Evolutionary conservation across 2,113 vertebrate species (phyloP).

Genomic region (Platichthys stellatus): DNA sequence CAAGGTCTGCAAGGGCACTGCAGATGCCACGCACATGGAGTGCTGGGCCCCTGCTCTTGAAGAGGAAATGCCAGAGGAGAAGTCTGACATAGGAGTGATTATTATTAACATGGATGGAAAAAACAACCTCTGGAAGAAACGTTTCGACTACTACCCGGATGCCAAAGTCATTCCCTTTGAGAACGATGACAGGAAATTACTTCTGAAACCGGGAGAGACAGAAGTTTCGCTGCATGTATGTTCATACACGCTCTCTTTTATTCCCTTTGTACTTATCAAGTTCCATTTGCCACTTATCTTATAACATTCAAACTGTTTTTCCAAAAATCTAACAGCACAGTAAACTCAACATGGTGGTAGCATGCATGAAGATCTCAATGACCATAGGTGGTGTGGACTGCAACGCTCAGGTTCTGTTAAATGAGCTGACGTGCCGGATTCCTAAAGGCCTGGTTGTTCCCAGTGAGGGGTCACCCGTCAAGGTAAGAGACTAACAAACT

Average conservation of each 20-base stretch:
- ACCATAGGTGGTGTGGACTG: conserved; percentile 85
- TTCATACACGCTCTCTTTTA: not conserved
- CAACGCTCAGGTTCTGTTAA: conserved; percentile 82
- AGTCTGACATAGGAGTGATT: conserved; percentile 78
- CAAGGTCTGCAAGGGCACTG: conserved; percentile 78
- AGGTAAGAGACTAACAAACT: conserved; percentile 74
- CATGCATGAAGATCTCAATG: conserved; percentile 89
- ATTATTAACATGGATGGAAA: conserved; percentile 84
- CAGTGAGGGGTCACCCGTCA: conserved; percentile 73
- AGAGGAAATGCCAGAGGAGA: conserved; percentile 62
- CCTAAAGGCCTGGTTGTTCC: conserved; percentile 81
- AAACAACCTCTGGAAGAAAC: conserved; percentile 50
- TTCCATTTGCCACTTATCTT: not conserved
- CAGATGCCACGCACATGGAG: conserved; percentile 72
- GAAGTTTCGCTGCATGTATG: conserved; percentile 89
- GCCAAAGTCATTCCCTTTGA: conserved; percentile 78
- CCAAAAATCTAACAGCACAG: conserved; percentile 80
- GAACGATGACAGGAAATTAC: conserved; percentile 66
- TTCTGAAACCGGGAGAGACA: conserved; percentile 82
- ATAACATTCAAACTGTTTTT: not conserved
- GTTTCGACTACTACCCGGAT: conserved; percentile 81
- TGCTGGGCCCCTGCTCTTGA: conserved; percentile 83
- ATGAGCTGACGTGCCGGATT: conserved; percentile 89
- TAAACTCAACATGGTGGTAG: conserved; percentile 80
- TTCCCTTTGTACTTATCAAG: not conserved